Percentiles rank a stretch among this genome's conserved stretches.
These are phyloP conservation scores for Bombylius discolor DNA, from an alignment of 2,888 invertebrate genomes.

Conservation along the genomic window DNA sequence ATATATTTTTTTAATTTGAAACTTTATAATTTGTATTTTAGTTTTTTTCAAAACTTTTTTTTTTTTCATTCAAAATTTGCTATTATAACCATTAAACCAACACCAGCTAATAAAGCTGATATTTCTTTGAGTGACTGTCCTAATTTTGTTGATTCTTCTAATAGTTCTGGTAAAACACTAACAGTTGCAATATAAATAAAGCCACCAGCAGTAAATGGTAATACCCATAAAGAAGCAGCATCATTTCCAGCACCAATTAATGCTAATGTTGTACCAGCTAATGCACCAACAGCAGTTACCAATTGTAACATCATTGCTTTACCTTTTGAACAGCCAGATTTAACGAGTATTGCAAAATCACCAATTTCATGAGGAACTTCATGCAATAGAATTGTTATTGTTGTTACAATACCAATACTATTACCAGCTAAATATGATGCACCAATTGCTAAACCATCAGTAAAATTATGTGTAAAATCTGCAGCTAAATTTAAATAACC, in stretches of 20 bases:
- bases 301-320: conserved; percentile 94
- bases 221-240: conserved; percentile 71
- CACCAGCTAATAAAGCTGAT: conserved; percentile 72
- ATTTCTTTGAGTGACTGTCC: conserved; percentile 87
- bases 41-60: no score
- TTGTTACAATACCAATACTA: conserved; percentile 77
- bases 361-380: conserved; percentile 99
- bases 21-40: no score
- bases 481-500: conserved; percentile 93
- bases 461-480: conserved; percentile 98
- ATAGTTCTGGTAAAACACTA: conserved; percentile 92
- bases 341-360: conserved; percentile 96
- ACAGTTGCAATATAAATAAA: conserved; percentile 99
- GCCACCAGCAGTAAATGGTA: conserved; percentile 98
- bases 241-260: conserved; percentile 62
- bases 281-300: conserved; percentile 86
- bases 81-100: conserved; percentile 91
- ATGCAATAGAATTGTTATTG: conserved; percentile 89
- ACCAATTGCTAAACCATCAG: conserved; percentile 97
- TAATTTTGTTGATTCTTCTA: conserved; percentile 76
- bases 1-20: no score
- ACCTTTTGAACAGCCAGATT: conserved; percentile 85
- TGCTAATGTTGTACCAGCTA: conserved; percentile 84
- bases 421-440: conserved; percentile 91
- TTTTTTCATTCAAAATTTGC: conserved; percentile 42